Evolutionary conservation across 2,888 invertebrate genomes (phyloP).

Genomic region (Diadromus collaris): DNA sequence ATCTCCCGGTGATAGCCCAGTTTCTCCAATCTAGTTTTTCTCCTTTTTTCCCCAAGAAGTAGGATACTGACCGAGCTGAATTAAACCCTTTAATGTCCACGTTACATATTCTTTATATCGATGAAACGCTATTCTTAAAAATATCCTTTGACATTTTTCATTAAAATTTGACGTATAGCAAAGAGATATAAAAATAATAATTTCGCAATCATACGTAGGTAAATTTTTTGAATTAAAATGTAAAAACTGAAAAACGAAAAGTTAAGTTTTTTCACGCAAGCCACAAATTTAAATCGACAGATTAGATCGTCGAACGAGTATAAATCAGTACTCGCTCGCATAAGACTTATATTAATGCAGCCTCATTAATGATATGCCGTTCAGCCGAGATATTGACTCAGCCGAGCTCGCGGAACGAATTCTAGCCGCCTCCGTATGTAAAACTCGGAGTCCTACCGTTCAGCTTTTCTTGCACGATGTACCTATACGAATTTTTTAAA

Average conservation of each 20-base stretch:
- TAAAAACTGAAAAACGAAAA: not conserved
- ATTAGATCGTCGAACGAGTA: not conserved
- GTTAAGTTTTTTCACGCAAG: not conserved
- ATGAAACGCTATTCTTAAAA: too few species aligned
- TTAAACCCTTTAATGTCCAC: too few species aligned
- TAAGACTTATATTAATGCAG: constrained; percentile 6
- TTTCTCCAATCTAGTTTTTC: not conserved
- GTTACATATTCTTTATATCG: too few species aligned
- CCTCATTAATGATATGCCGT: constrained; percentile 9
- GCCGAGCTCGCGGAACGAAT: constrained; percentile 34
- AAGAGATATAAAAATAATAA: too few species aligned
- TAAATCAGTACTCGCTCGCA: not conserved
- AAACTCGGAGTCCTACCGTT: not conserved
- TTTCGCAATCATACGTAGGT: too few species aligned
- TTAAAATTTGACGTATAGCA: too few species aligned
- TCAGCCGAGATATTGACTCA: constrained; percentile 23
- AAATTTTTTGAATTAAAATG: too few species aligned
- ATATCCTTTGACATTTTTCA: too few species aligned
- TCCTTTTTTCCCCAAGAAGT: not conserved
- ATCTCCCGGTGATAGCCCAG: not conserved
- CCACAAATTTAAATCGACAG: not conserved
- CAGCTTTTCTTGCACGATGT: constrained; percentile 23
- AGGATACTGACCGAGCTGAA: not conserved
- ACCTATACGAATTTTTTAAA: constrained; percentile 42
- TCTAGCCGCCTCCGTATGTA: not conserved